Base-by-base conservation (phyloP, 2,113 vertebrate genomes). In the Pterophyllum scalare region DNA sequence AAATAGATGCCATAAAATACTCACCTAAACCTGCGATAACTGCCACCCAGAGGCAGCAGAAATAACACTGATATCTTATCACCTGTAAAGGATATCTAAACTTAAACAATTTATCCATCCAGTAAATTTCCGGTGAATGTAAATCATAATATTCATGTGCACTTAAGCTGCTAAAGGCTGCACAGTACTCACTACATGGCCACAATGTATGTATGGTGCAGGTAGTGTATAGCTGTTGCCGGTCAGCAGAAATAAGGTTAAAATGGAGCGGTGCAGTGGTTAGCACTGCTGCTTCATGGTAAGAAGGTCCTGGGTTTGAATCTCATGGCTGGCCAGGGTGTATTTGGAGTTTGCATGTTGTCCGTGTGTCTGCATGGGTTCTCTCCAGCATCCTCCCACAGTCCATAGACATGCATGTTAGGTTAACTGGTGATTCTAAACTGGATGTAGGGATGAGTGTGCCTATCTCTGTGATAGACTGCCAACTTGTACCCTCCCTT, bases 51-150 rank as follows among this genome's bases (percentile, higher is more conserved):
- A 13, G 24, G 24, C 28, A 31, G 43, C 65, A 70, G 17, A 52
- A 70, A 70, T 70, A 70, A 70, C 65, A 31, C 17, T 52, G 24
- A 70, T 49, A 70, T 20, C 3, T 72, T 72, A 72, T 72, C 67
- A 72, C 19, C 6, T 20, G 20, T 31, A 28, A 52, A 70, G 26
- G 17, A 46, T 52, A 31, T 70, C 46, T 52, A n/a, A 70, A 31
- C 43, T 59, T 40, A 33, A 14, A 3, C 22, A 35, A 26, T 76
- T 59, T 58, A 40, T 59, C 22, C 56, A 13, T 28, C 74, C 56
- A 40, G 15, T 28, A 17, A 5, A 59, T 58, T 43, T 24, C 56
- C 43, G 74, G 54, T 76, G 46, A 52, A 72, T 52, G 26, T 52
- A 31, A 72, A 14, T n/a, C 74, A n/a, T 38, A 76, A 8, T 57